These are phyloP conservation scores for Scaptomyza flava DNA, from an alignment of 2,888 invertebrate species.

Conservation along the genomic window DNA sequence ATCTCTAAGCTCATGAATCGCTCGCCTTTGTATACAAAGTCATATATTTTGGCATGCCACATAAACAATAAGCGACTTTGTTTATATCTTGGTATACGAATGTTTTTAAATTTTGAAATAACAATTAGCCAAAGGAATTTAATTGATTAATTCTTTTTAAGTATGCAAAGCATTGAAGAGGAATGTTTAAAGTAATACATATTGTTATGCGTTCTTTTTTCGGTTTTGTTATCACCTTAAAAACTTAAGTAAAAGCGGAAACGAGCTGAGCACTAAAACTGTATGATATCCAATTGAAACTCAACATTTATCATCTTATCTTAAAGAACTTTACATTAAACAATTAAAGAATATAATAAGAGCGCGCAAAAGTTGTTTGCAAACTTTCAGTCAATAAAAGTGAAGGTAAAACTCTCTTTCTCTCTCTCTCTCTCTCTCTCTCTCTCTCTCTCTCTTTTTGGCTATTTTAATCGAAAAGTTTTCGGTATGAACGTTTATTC, in stretches of 20 bases:
- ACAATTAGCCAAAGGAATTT: conserved; percentile 13
- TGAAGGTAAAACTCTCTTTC: conserved; percentile 5
- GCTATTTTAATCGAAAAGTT: not conserved
- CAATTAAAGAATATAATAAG: conserved; percentile 7
- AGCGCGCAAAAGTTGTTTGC: not conserved
- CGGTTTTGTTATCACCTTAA: conserved; percentile 4
- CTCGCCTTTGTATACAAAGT: conserved; percentile 40
- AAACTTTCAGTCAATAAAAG: conserved; percentile 18
- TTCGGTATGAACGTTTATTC: not conserved
- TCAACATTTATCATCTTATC: not conserved
- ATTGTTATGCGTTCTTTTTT: not conserved
- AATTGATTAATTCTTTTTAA: not conserved
- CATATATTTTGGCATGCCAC: conserved; percentile 43
- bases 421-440: not conserved
- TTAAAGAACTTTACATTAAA: not conserved
- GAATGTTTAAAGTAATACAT: not conserved
- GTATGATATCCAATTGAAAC: not conserved
- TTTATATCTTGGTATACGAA: conserved; percentile 30
- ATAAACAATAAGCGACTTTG: conserved; percentile 47
- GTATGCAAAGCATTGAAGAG: conserved; percentile 11
- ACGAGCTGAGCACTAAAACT: conserved; percentile 3
- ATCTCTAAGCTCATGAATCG: conserved; percentile 34
- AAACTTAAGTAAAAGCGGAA: not conserved
- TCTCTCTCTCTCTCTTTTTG: not conserved
- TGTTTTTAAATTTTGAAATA: conserved; percentile 7